Percentiles rank a stretch among this genome's conserved stretches.
These are phyloP conservation scores for Hemitrygon akajei DNA, from an alignment of 2,797 vertebrate genomes.

Conservation along the genomic window DNA sequence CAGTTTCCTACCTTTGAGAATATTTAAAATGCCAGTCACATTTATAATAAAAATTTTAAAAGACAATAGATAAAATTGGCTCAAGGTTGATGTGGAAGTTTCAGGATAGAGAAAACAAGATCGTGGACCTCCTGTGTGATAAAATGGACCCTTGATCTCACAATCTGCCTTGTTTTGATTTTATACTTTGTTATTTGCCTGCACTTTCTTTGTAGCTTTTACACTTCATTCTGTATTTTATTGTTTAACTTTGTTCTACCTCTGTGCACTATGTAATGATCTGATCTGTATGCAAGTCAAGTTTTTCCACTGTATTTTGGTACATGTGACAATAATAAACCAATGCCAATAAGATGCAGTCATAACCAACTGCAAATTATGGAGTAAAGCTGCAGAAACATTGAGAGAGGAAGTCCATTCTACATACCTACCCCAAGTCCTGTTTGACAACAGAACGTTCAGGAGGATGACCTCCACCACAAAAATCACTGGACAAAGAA, in stretches of 20 bases:
- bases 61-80: too few species aligned
- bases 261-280: too few species aligned
- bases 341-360: neutral
- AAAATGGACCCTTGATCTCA: too few species aligned
- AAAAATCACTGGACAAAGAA: neutral
- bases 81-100: neutral
- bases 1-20: neutral
- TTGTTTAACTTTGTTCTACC: too few species aligned
- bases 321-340: too few species aligned
- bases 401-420: neutral
- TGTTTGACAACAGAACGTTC: neutral
- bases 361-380: neutral
- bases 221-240: too few species aligned
- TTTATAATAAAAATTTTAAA: neutral
- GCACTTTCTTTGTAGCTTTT: too few species aligned
- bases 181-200: too few species aligned
- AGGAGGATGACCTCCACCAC: neutral
- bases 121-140: too few species aligned
- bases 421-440: neutral
- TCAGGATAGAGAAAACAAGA: neutral
- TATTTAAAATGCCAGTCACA: neutral
- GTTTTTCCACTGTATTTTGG: too few species aligned
- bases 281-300: too few species aligned
- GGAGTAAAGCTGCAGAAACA: neutral
- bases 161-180: too few species aligned